Evolutionary conservation across 2,113 vertebrate genomes (phyloP).

Genomic region (Eudyptes chrysolophus): DNA sequence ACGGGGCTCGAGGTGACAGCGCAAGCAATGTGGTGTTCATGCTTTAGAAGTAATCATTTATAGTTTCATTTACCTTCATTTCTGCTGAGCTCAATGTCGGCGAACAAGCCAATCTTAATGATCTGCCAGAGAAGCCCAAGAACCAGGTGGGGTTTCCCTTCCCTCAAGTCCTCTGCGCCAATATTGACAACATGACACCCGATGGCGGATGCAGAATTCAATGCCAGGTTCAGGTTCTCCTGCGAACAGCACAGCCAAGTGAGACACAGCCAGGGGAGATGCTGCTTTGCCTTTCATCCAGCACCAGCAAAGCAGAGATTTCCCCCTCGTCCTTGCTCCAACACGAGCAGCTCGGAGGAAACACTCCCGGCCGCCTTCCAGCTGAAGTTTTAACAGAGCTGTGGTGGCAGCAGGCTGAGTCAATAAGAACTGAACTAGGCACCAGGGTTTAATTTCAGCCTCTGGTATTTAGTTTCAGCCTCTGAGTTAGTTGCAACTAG

Average conservation of each 20-base stretch:
- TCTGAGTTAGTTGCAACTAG: neutral
- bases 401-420: neutral
- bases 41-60: neutral
- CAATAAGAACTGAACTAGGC: neutral
- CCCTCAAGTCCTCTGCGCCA: slow-evolving; percentile 91
- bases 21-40: rapidly evolving
- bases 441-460: slow-evolving; percentile 51
- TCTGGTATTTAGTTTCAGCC: slow-evolving; percentile 41
- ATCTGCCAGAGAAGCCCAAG: slow-evolving; percentile 97
- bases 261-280: neutral
- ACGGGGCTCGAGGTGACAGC: neutral
- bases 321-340: neutral
- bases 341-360: neutral
- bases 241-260: slow-evolving; percentile 45
- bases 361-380: rapidly evolving
- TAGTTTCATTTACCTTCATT: slow-evolving; percentile 86
- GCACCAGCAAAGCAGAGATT: neutral
- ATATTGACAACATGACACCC: slow-evolving; percentile 99
- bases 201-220: slow-evolving; percentile 96
- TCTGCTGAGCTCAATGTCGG: slow-evolving; percentile 92
- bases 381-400: neutral
- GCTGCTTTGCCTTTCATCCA: neutral
- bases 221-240: slow-evolving; percentile 96
- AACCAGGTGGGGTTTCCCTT: slow-evolving; percentile 96
- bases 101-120: slow-evolving; percentile 96